Conservation (phyloP, 1,140 invertebrate genomes). For the Papilio polytes region DNA sequence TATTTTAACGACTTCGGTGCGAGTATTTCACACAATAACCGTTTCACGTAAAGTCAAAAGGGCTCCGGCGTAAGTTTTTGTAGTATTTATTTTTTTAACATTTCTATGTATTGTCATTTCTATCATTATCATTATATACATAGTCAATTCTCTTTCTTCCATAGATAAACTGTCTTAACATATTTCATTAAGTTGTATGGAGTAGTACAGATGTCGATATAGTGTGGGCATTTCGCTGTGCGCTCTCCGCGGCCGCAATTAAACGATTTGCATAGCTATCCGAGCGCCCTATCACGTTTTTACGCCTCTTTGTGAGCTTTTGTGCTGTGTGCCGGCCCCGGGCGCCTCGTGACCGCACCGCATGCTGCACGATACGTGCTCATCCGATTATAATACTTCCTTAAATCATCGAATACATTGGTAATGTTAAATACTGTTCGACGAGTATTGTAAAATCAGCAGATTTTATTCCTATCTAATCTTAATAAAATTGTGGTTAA, state of each 20-base stretch:
- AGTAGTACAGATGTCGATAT: slow-evolving; percentile 35
- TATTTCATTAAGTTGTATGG: neutral
- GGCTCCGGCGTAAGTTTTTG: neutral
- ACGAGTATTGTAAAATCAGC: too few relatives aligned
- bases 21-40: neutral
- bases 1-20: neutral
- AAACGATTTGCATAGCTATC: slow-evolving; percentile 62
- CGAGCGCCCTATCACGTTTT: slow-evolving; percentile 46
- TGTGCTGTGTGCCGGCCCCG: neutral
- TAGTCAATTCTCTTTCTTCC: too few relatives aligned
- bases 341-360: slow-evolving; percentile 7
- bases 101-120: too few relatives aligned
- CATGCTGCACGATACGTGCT: neutral
- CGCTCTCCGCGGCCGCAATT: slow-evolving; percentile 51
- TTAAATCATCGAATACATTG: neutral
- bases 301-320: slow-evolving; percentile 44
- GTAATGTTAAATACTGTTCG: too few relatives aligned
- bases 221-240: slow-evolving; percentile 44
- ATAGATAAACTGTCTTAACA: neutral
- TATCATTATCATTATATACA: too few relatives aligned
- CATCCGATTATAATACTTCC: neutral
- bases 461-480: too few relatives aligned
- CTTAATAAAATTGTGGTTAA: neutral
- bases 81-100: too few relatives aligned
- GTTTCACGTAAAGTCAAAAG: neutral